Evolutionary conservation across 2,888 invertebrate genomes (phyloP).

Genomic region (Labia minor): DNA sequence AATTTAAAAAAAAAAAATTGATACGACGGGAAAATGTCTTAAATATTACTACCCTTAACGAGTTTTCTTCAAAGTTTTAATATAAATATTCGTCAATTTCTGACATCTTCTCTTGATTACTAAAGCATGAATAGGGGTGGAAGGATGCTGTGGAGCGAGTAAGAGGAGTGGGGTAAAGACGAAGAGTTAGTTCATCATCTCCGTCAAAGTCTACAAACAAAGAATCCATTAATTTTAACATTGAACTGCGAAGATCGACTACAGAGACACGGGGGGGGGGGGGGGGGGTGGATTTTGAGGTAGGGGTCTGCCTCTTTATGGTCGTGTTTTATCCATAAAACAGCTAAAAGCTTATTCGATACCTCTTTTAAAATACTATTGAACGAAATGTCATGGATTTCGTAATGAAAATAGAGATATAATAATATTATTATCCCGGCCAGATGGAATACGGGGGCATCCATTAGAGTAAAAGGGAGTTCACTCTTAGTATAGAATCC

Average conservation of each 20-base stretch:
- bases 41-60: neutral
- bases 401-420: neutral
- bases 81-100: neutral
- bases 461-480: conserved; percentile 1
- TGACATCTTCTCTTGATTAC: neutral
- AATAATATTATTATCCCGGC: neutral
- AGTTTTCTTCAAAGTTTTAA: neutral
- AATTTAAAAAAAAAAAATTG: neutral
- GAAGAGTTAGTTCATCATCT: neutral
- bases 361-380: neutral
- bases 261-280: too few species aligned
- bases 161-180: neutral
- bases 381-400: neutral
- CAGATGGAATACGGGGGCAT: neutral
- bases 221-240: neutral
- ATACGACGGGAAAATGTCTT: too few species aligned
- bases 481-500: too few species aligned
- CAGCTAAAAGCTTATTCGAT: conserved; percentile 1
- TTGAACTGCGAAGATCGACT: neutral
- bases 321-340: neutral
- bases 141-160: too few species aligned
- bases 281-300: neutral
- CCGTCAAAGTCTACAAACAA: neutral
- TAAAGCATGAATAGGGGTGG: too few species aligned
- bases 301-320: neutral